These are phyloP conservation scores for Tetramorium simillimum DNA, from an alignment of 1,140 invertebrate genomes.

Conservation along the genomic window DNA sequence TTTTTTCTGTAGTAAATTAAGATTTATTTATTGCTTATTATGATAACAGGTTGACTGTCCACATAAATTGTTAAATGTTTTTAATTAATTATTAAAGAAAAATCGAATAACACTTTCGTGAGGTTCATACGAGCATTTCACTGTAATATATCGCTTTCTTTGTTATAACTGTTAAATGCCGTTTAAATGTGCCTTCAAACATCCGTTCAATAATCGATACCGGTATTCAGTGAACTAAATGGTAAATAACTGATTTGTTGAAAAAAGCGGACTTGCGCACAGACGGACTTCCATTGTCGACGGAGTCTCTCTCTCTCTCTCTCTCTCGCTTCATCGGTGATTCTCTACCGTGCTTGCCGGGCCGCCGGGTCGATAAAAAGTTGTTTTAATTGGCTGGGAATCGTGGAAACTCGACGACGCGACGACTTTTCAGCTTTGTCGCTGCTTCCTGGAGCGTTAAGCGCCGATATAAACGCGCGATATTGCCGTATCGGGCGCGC, in stretches of 20 bases:
- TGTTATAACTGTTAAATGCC: not conserved
- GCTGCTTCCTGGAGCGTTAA: slow-evolving; percentile 47
- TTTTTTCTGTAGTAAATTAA: not conserved
- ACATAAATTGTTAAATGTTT: not conserved
- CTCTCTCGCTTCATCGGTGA: not conserved
- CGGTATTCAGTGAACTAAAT: slow-evolving; percentile 33
- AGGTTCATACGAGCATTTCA: not conserved
- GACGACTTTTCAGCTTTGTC: slow-evolving; percentile 51
- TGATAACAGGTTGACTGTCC: not conserved
- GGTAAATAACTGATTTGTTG: slow-evolving; percentile 33
- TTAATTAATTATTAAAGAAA: slow-evolving; percentile 2
- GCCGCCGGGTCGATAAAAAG: slow-evolving; percentile 52
- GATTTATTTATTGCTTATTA: not conserved
- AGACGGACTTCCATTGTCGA: slow-evolving; percentile 11
- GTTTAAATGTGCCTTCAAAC: slow-evolving; percentile 22
- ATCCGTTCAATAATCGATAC: slow-evolving; percentile 27
- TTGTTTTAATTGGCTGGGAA: slow-evolving; percentile 57
- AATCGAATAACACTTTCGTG: not conserved
- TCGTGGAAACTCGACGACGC: slow-evolving; percentile 43
- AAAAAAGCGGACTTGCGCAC: slow-evolving; percentile 29
- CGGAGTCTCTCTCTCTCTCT: not conserved
- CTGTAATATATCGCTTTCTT: not conserved
- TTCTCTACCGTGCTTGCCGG: not conserved
- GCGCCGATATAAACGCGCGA: slow-evolving; percentile 57
- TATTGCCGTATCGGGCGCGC: slow-evolving; percentile 39